phyloP scores from a whole-genome alignment of 2,113 vertebrate species.

The Neoarius graeffei region DNA sequence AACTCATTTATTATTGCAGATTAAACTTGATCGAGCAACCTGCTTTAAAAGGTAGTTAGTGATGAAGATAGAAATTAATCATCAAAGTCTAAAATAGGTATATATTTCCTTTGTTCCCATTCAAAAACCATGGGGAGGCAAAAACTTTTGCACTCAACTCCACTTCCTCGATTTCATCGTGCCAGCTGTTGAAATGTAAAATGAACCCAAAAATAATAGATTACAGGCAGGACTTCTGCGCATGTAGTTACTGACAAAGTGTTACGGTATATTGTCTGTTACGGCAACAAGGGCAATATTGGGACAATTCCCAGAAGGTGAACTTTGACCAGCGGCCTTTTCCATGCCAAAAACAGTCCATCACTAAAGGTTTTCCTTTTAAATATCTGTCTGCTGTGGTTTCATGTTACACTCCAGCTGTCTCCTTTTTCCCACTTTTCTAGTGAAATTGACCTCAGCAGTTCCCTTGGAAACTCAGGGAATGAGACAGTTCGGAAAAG shows the following conservation, averaged over 20 bases:
- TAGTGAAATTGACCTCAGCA: conserved; percentile 51
- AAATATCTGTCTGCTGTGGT: conserved; percentile 49
- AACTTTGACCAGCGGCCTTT: conserved; percentile 44
- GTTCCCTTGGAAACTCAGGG: conserved; percentile 57
- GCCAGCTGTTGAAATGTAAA: not conserved
- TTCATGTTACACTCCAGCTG: conserved; percentile 55
- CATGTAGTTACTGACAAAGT: not conserved
- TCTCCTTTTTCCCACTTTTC: conserved; percentile 56
- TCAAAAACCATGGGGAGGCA: not conserved
- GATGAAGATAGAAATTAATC: not conserved
- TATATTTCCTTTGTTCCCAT: not conserved
- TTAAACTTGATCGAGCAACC: not conserved
- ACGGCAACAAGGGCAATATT: conserved; percentile 56
- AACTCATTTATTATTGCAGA: not conserved
- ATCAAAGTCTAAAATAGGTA: not conserved
- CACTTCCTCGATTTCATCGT: not conserved
- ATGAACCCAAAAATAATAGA: conserved; percentile 11
- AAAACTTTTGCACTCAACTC: not conserved
- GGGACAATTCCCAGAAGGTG: conserved; percentile 63
- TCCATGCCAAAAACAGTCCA: conserved; percentile 57
- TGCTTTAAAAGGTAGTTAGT: not conserved
- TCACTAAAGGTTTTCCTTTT: conserved; percentile 58
- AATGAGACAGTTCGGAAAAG: conserved; percentile 58
- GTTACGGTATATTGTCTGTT: conserved; percentile 48
- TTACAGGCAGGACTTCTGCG: not conserved